Conservation (phyloP, 2,113 vertebrate genomes). For the Myrmophylax atrothorax region DNA sequence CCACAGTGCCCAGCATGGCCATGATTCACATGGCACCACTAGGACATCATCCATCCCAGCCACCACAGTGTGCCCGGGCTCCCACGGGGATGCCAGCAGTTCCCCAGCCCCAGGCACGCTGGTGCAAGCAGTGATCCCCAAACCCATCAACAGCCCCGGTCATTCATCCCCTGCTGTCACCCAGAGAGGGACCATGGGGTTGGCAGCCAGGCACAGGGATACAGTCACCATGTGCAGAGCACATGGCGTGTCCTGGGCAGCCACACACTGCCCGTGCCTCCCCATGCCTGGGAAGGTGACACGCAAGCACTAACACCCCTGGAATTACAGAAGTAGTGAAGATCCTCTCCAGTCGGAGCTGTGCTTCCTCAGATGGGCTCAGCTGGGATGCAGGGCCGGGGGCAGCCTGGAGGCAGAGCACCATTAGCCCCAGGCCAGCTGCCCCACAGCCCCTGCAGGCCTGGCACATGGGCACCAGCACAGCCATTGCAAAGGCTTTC, state of each 20-base stretch:
- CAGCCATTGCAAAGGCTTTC: neutral
- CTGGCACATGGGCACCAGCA: neutral
- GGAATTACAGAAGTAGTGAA: constrained; percentile 86
- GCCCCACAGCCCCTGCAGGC: neutral
- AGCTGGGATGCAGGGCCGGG: constrained; percentile 33
- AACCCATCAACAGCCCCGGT: neutral
- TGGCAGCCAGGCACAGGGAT: neutral
- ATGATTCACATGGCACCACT: neutral
- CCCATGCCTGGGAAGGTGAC: neutral
- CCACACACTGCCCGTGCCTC: fast-evolving
- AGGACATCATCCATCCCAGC: neutral
- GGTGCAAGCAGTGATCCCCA: neutral
- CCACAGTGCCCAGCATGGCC: fast-evolving
- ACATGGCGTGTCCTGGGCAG: fast-evolving
- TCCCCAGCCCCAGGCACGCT: neutral
- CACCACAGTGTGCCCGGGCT: neutral
- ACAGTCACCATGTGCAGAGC: neutral
- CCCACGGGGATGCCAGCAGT: fast-evolving
- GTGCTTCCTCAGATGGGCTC: constrained; percentile 86
- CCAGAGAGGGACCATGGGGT: neutral
- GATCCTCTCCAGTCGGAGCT: constrained; percentile 91
- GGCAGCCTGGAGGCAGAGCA: constrained; percentile 85
- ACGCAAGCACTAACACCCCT: neutral
- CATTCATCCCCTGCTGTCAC: neutral
- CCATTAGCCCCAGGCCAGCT: constrained; percentile 43